Conservation (phyloP, 1,140 invertebrate species). For the Polypedilum vanderplanki region DNA sequence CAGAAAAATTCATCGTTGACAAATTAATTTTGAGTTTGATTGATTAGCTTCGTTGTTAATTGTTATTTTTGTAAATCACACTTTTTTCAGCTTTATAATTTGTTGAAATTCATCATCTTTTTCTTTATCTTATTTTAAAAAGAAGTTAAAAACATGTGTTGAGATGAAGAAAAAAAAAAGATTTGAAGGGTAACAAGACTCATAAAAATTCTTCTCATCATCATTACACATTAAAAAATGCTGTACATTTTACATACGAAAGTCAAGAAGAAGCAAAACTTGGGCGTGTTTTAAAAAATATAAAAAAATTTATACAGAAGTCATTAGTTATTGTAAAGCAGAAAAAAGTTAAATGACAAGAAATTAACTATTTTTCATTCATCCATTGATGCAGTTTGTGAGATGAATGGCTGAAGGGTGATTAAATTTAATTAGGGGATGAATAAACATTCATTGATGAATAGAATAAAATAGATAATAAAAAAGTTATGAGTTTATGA, state of each 20-base stretch:
- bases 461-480: too few relatives aligned
- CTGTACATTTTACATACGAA: background rate
- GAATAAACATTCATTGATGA: too few relatives aligned
- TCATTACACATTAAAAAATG: conserved; percentile 17
- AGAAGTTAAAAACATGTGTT: conserved; percentile 12
- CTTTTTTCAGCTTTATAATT: background rate
- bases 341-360: conserved; percentile 20
- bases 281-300: conserved; percentile 23
- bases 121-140: background rate
- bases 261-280: background rate
- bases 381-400: background rate
- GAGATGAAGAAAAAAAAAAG: background rate
- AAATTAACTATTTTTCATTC: background rate
- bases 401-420: background rate
- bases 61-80: too few relatives aligned
- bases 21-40: background rate
- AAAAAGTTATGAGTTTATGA: too few relatives aligned
- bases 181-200: background rate
- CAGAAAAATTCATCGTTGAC: background rate
- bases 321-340: conserved; percentile 25
- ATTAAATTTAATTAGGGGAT: conserved; percentile 8
- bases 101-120: conserved; percentile 4
- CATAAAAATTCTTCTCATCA: conserved; percentile 13
- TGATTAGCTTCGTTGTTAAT: background rate
- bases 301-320: conserved; percentile 23